phyloP scores from a whole-genome alignment of 2,113 vertebrate species.

The Bostrychus sinensis region DNA sequence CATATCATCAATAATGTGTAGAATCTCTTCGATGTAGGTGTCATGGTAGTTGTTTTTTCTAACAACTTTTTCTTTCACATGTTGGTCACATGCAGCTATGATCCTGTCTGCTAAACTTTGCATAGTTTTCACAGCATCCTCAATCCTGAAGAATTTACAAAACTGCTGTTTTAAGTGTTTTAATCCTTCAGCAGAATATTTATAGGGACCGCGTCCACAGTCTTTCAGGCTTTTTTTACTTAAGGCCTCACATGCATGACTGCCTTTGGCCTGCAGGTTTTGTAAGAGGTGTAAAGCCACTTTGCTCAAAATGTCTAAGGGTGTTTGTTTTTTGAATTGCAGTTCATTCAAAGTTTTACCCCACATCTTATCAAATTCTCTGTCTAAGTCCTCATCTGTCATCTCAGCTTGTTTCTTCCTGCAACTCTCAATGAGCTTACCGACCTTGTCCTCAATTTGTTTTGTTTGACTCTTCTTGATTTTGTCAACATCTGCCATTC shows the following conservation, averaged over 20 bases:
- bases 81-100: neutral
- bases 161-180: neutral
- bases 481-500: conserved; percentile 29
- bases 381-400: neutral
- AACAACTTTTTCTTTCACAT: neutral
- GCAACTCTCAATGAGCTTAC: neutral
- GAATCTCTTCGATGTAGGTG: neutral
- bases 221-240: neutral
- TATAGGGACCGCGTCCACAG: neutral
- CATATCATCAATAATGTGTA: neutral
- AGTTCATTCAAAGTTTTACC: neutral
- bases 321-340: neutral
- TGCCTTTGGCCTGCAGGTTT: neutral
- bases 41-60: conserved; percentile 2
- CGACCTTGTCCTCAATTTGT: conserved; percentile 18
- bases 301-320: neutral
- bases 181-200: neutral
- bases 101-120: neutral
- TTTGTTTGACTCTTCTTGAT: conserved; percentile 41
- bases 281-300: neutral
- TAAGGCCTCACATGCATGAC: neutral
- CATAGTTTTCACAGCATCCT: neutral
- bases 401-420: neutral
- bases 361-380: conserved; percentile 2
- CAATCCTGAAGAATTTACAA: neutral